These are phyloP conservation scores for Osedax fenrisi DNA, from an alignment of 2,888 invertebrate species.

Conservation along the genomic window DNA sequence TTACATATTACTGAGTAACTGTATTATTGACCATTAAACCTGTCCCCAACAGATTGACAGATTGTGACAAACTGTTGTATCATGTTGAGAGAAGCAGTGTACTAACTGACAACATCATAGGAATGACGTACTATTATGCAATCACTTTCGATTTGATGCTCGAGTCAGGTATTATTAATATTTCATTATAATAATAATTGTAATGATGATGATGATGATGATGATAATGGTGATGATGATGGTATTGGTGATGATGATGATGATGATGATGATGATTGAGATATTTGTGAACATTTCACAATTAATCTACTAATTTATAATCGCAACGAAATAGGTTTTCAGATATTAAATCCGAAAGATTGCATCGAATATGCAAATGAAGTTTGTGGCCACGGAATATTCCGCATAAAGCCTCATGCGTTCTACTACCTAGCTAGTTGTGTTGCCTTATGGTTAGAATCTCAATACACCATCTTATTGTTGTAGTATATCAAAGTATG, in stretches of 20 bases:
- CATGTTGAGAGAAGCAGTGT: not conserved
- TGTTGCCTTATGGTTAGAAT: not conserved
- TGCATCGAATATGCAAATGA: not conserved
- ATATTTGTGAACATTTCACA: no score
- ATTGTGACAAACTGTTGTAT: not conserved
- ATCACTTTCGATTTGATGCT: not conserved
- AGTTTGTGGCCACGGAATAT: not conserved
- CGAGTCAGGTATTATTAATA: not conserved
- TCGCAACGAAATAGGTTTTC: no score
- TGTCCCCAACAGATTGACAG: not conserved
- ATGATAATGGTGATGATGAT: no score
- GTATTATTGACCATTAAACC: no score
- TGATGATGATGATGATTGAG: no score
- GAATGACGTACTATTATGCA: not conserved
- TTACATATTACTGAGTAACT: no score
- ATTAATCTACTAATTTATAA: no score
- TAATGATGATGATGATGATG: no score
- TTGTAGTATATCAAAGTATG: no score
- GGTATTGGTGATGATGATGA: no score
- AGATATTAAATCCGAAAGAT: not conserved
- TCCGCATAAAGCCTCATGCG: not conserved
- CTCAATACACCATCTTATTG: no score
- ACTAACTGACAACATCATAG: not conserved
- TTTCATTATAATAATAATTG: not conserved
- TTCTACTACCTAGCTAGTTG: not conserved